Conservation (phyloP, 2,888 invertebrate genomes). For the Pachydiplax longipennis region DNA sequence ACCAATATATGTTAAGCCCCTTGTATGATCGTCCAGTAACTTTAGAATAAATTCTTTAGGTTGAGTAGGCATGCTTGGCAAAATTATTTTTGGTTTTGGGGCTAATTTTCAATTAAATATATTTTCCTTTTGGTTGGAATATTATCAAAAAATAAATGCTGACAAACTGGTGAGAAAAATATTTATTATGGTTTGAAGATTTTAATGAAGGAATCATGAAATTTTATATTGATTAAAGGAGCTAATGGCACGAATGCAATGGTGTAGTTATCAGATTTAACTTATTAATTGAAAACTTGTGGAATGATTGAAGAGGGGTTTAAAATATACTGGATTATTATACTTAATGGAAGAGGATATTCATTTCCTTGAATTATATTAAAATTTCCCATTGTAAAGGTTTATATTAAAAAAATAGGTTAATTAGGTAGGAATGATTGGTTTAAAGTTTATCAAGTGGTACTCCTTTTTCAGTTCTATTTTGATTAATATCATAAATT, state of each 20-base stretch:
- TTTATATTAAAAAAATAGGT: background rate
- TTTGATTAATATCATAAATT: background rate
- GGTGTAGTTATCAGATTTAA: slow-evolving; percentile 13
- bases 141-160: background rate
- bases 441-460: background rate
- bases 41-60: background rate
- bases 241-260: slow-evolving; percentile 4
- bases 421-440: background rate
- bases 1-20: background rate
- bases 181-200: background rate
- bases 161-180: too few relatives aligned
- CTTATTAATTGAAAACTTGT: slow-evolving; percentile 9
- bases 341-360: background rate
- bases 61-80: background rate
- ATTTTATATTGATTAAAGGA: background rate
- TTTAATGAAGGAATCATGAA: background rate
- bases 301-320: background rate
- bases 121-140: background rate
- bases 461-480: background rate
- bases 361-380: background rate
- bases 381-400: background rate
- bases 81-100: background rate
- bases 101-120: background rate
- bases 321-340: background rate
- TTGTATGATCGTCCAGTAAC: background rate